Conservation (phyloP, 2,888 invertebrate species). For the Lypha dubia region DNA sequence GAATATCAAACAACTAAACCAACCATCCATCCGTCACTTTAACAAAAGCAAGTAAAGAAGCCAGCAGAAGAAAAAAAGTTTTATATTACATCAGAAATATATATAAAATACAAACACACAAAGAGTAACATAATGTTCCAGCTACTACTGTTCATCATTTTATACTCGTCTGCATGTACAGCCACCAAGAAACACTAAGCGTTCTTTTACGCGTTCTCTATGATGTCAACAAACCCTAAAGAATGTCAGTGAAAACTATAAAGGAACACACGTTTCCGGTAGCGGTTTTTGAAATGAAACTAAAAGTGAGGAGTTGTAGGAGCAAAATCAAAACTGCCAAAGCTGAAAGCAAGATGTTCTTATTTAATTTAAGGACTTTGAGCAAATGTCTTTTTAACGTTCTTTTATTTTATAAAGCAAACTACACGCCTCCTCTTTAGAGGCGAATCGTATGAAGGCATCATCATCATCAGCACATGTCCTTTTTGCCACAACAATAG, state of each 20-base stretch:
- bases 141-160: slow-evolving; percentile 49
- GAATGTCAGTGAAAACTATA: slow-evolving; percentile 45
- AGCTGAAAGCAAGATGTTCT: slow-evolving; percentile 55
- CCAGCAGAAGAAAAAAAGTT: slow-evolving; percentile 58
- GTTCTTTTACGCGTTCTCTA: slow-evolving; percentile 7
- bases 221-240: slow-evolving; percentile 73
- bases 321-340: slow-evolving; percentile 79
- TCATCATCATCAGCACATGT: slow-evolving; percentile 61
- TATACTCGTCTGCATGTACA: slow-evolving; percentile 50
- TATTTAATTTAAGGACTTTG: slow-evolving; percentile 9
- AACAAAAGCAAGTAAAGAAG: slow-evolving; percentile 58
- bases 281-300: slow-evolving; percentile 78
- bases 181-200: slow-evolving; percentile 45
- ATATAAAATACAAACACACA: neutral
- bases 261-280: slow-evolving; percentile 80
- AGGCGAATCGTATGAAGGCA: slow-evolving; percentile 36
- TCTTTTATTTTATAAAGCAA: slow-evolving; percentile 23
- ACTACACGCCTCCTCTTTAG: slow-evolving; percentile 63
- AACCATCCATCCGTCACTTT: slow-evolving; percentile 38
- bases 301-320: slow-evolving; percentile 74
- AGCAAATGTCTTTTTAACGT: slow-evolving; percentile 60
- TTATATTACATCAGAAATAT: slow-evolving; percentile 54
- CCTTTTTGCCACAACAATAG: slow-evolving; percentile 64
- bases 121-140: slow-evolving; percentile 58
- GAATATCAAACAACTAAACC: slow-evolving; percentile 45